Evolutionary conservation across 2,113 vertebrate species (phyloP), one percentile per base, ranked within the genome.

Genomic region (Madoqua kirkii): DNA sequence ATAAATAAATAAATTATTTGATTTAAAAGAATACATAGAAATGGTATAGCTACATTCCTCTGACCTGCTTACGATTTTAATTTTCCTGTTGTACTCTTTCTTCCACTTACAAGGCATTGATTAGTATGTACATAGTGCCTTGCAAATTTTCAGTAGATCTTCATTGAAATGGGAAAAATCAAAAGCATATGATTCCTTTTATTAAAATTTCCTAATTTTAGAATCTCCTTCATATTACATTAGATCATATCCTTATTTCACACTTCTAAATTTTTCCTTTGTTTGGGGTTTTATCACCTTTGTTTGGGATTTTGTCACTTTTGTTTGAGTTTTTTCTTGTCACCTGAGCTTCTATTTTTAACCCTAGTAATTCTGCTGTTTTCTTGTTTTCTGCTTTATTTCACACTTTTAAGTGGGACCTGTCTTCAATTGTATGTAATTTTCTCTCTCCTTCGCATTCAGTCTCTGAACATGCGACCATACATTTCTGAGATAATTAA

Each of bases 111-210:
- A 59, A n/a, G 27, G 15, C 10, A 86, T 0, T 76, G 45, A 71
- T 25, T 87, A 55, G 13, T 89, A 7, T 91, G 6, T 67, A 81
- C 21, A 3, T 87, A 57, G 50, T 59, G 23, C 16, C 13, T 91
- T 95, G 57, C 25, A 45, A 57, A 91, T 86, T 91, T 17, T 48
- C 4, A 40, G 48, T 91, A 79, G 11, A 13, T 85, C 45, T 43
- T 91, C 91, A 36, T 87, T 79, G 94, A 60, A 87, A 95, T 87
- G 71, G 40, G 57, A 91, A 62, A 62, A 91, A 85, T 78, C 52
- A 78, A 95, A 85, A 10, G 7, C 52, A 62, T n/a, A 31, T 71
- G 45, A 43, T 79, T 74, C 76, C 40, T 76, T 90, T 85, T 60
- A 60, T 85, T 33, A 54, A 67, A 95, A 27, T 85, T 62, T 94